Conservation (phyloP, 2,113 vertebrate species). For the Piaya cayana region DNA sequence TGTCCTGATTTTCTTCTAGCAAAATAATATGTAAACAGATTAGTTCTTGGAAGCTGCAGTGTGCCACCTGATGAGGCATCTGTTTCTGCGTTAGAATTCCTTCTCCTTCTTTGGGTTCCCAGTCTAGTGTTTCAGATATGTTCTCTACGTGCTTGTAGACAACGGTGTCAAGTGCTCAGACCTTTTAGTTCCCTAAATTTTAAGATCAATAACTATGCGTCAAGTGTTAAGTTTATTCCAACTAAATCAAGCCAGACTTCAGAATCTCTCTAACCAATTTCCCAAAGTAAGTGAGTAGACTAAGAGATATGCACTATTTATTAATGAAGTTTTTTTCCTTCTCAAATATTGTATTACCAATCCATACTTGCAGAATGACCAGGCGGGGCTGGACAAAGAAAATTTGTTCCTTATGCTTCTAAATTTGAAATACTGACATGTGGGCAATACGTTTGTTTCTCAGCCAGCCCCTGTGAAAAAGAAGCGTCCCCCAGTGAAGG, state of each 20-base stretch:
- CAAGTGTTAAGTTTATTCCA: not conserved
- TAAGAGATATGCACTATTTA: not conserved
- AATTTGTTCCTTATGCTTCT: not conserved
- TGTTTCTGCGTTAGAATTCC: not conserved
- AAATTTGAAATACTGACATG: not conserved
- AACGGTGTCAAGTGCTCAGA: not conserved
- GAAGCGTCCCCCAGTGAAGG: conserved; percentile 93
- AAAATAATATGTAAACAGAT: not conserved
- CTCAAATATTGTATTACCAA: not conserved
- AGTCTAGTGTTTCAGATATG: not conserved
- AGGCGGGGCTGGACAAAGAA: not conserved
- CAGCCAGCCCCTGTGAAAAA: conserved; percentile 84
- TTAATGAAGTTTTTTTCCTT: not conserved
- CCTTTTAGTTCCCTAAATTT: not conserved
- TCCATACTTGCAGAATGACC: not conserved
- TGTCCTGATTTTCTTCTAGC: not conserved
- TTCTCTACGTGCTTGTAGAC: not conserved
- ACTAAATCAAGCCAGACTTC: not conserved
- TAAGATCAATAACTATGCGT: not conserved
- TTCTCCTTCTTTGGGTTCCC: not conserved
- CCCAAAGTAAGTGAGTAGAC: not conserved
- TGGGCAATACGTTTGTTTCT: not conserved
- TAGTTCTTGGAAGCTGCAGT: not conserved
- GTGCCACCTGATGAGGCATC: not conserved
- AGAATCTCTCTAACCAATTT: not conserved